A percentile compares a stretch with the other conserved stretches of the same genome.
Evolutionary conservation across 2,888 invertebrate genomes (phyloP).

Genomic region (Silvanus unidentatus): DNA sequence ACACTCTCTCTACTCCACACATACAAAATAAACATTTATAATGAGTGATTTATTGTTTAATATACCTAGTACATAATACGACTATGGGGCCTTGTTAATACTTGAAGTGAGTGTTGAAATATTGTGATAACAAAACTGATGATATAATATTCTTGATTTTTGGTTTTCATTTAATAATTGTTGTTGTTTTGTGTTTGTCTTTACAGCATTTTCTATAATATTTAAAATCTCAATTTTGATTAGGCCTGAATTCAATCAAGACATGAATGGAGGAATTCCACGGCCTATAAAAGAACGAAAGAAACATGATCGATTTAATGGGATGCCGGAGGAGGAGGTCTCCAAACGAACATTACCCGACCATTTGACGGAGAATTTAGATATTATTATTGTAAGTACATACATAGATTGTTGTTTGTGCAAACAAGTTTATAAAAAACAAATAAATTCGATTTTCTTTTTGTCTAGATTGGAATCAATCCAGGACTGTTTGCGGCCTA

Average conservation of each 20-base stretch:
- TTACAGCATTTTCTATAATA: conserved; percentile 17
- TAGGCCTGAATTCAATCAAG: conserved; percentile 38
- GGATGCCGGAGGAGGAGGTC: conserved; percentile 95
- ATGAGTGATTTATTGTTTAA: too few relatives aligned
- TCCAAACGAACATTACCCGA: conserved; percentile 90
- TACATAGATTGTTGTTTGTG: too few relatives aligned
- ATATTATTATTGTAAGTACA: conserved; percentile 98
- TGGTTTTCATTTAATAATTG: conserved; percentile 10
- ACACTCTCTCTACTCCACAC: too few relatives aligned
- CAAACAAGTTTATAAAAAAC: too few relatives aligned
- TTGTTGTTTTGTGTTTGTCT: conserved; percentile 15
- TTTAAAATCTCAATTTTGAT: conserved; percentile 18
- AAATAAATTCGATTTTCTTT: conserved; percentile 3
- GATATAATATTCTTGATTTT: too few relatives aligned
- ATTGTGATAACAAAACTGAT: too few relatives aligned
- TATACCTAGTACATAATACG: too few relatives aligned
- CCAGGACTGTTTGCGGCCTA: conserved; percentile 96
- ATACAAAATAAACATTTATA: too few relatives aligned
- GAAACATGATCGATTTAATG: conserved; percentile 92
- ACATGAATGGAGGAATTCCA: conserved; percentile 51
- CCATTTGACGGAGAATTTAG: conserved; percentile 87
- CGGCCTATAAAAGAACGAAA: conserved; percentile 76
- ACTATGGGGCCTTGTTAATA: too few relatives aligned
- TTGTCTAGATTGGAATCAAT: conserved; percentile 89
- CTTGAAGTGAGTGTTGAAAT: too few relatives aligned